Base-by-base conservation (phyloP, 2,888 invertebrate species). In the Hirudinaria manillensis region DNA sequence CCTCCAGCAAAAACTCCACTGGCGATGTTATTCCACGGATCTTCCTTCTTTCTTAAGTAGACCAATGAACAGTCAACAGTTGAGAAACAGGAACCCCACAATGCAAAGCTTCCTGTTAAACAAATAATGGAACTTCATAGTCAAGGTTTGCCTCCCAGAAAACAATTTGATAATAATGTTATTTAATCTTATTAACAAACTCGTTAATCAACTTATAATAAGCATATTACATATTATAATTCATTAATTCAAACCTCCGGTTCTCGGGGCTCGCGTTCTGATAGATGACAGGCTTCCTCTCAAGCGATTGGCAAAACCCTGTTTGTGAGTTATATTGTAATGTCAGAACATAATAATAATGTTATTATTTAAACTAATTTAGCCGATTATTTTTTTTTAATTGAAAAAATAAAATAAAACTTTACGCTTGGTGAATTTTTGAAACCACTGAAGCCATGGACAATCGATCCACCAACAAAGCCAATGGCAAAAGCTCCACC, bases 401-500 rank as follows among this genome's bases (percentile, higher is more conserved):
- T 45, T 45, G 3, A 10, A 45, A 45, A 1, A 10, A 51, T 29
- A 68, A 68, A n/a, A 68, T 34, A 6, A 10, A n/a, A 27, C 45
- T 83, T 81, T 79, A 84, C 85, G 78, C 81, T 83, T 61, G 97
- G 97, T 65, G 97, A 95, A 89, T 98, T 97, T 83, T 96, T 90
- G 83, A 94, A 97, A 24, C 98, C 99, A 87, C 94, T 95, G 79
- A 98, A 93, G 78, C 93, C 91, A 87, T 98, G 97, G 86, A 99
- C 99, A 77, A 99, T 90, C 56, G 92, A 93, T 36, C 99, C 99
- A n/a, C 99, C 99, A 78, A 99, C 93, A 68, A 93, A 91, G 32
- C 99, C 99, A 98, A 99, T 98, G 21, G 97, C 92, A 85, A 99
- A 99, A 7, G 99, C 99, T 80, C 98, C 98, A 21, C 99, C 99